Base-by-base conservation (phyloP, 2,113 vertebrate genomes). In the Phyllostomus hastatus region DNA sequence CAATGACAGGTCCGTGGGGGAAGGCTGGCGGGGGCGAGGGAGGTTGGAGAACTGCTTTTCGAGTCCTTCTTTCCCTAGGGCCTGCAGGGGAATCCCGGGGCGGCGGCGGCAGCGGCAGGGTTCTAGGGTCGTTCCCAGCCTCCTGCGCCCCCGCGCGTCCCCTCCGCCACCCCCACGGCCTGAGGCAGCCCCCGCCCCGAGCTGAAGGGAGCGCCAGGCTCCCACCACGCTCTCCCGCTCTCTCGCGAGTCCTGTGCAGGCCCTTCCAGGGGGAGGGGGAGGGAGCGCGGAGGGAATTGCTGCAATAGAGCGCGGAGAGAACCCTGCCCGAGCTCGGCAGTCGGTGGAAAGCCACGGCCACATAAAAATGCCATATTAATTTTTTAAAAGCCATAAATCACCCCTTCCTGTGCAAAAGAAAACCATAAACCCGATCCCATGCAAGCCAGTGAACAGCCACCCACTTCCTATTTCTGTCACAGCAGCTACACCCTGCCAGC, bases 391-490 rank as follows among this genome's bases (percentile, higher is more conserved):
- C 96, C 96, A 94, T 96, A 95, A 97, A 96, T 95, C 97, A 96
- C 85, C 95, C 92, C 95, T 93, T 92, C 94, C 93, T 79, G 76
- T 90, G 91, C 94, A 94, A 95, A 89, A 95, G 75, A 95, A 97
- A 96, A 97, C 94, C 96, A 95, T 97, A 91, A 95, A 96, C 96
- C 94, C 94, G 94, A 96, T 97, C 94, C 94, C 92, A 96, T 61
- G 96, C 95, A 92, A 96, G 92, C 83, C 97, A 35, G 94, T 81
- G 87, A 96, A 88, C 94, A 96, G 92, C 97, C 97, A 96, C 97
- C 97, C 97, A 97, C 97, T 97, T 97, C 97, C 97, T 97, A 97
- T 97, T 97, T 96, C 97, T 97, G 97, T 97, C 97, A 97, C 95
- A 95, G 97, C 94, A 96, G 96, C 97, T 96, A 96, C 97, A 96